phyloP scores from a whole-genome alignment of 2,888 invertebrate species.

The Coenonympha arcania region DNA sequence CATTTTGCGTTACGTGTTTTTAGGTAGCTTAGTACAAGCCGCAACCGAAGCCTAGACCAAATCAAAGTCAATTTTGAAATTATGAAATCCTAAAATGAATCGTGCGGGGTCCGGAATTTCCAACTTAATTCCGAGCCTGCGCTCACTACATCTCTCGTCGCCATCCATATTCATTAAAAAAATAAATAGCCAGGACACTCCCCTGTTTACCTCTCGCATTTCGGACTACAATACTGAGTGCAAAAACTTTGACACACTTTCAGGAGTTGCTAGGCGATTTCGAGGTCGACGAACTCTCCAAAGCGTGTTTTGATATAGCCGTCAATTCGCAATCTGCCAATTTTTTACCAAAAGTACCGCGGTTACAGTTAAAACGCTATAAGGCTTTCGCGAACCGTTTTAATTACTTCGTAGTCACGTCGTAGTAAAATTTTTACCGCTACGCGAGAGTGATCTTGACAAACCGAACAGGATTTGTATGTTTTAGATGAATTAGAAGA shows the following conservation, averaged over 20 bases:
- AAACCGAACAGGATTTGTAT: slow-evolving; percentile 12
- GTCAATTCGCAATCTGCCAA: slow-evolving; percentile 54
- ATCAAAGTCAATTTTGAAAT: no score
- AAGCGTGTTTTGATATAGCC: slow-evolving; percentile 60
- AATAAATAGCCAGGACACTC: no score
- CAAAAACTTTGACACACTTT: slow-evolving; percentile 25
- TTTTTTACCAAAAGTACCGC: slow-evolving; percentile 48
- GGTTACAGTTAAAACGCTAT: slow-evolving; percentile 59
- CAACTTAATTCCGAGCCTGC: no score
- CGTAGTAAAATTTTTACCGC: slow-evolving; percentile 62
- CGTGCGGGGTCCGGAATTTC: no score
- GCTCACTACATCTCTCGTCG: no score
- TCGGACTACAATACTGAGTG: slow-evolving; percentile 5
- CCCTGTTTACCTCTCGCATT: background rate
- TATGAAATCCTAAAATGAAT: no score
- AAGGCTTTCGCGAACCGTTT: slow-evolving; percentile 60
- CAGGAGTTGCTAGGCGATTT: slow-evolving; percentile 19
- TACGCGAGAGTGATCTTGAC: slow-evolving; percentile 62
- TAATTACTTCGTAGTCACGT: slow-evolving; percentile 68
- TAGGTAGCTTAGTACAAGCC: no score
- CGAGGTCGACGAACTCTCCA: slow-evolving; percentile 43
- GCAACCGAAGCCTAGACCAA: no score
- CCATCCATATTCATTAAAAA: no score
- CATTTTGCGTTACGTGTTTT: no score
- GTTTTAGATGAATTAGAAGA: slow-evolving; percentile 1